These are phyloP conservation scores for Idaea straminata DNA, from an alignment of 2,888 invertebrate species.

Conservation along the genomic window DNA sequence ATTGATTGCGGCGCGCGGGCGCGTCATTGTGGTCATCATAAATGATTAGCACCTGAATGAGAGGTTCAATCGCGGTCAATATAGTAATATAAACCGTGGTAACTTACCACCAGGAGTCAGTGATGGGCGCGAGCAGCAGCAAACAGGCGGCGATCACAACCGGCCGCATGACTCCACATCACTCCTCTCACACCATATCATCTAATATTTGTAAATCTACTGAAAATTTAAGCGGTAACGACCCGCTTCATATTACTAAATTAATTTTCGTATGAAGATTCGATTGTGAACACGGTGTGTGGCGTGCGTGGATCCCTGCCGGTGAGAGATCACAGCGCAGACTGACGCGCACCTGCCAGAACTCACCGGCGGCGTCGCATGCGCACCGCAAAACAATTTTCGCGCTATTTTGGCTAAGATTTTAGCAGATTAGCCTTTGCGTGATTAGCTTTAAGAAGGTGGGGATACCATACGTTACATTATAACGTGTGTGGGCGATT, in stretches of 20 bases:
- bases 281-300: conserved; percentile 66
- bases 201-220: conserved; percentile 26
- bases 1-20: neutral
- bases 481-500: conserved; percentile 64
- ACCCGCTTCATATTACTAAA: conserved; percentile 33
- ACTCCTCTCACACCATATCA: conserved; percentile 60
- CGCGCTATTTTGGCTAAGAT: conserved; percentile 80
- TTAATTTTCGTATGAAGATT: conserved; percentile 33
- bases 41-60: neutral
- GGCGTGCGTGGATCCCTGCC: conserved; percentile 71
- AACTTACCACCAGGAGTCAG: conserved; percentile 94
- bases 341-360: conserved; percentile 70
- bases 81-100: conserved; percentile 6
- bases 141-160: conserved; percentile 91
- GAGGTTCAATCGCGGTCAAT: conserved; percentile 1
- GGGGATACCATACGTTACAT: conserved; percentile 52
- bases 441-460: conserved; percentile 65
- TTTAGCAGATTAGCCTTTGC: conserved; percentile 75
- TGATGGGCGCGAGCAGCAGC: conserved; percentile 92
- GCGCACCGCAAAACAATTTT: conserved; percentile 75
- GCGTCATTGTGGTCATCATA: conserved; percentile 1
- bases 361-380: conserved; percentile 57
- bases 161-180: conserved; percentile 83
- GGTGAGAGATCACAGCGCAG: conserved; percentile 72
- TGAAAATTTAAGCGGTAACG: conserved; percentile 33